Evolutionary conservation across 2,113 vertebrate species (phyloP), one percentile per base, ranked within the genome.

Genomic region (Micromys minutus): DNA sequence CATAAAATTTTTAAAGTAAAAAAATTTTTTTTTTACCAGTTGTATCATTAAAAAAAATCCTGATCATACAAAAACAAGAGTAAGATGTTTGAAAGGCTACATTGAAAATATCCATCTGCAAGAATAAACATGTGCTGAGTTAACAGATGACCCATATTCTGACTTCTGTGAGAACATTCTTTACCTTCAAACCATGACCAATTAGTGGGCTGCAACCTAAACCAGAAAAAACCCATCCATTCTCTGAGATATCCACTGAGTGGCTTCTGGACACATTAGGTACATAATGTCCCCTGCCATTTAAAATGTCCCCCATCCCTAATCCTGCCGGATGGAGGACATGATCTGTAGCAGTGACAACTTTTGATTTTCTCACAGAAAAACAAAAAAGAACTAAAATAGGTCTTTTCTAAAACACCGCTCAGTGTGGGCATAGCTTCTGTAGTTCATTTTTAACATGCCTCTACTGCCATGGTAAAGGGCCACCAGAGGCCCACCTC

Each of bases 1-100:
- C 61, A 8, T 11, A 59, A 39, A 34, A 87, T 39, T 95, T 90
- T 61, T 29, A 92, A 96, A 65, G 36, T 36, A 95, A 93, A 22
- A 22, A 17, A 9, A 4, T 11, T 2, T 36, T 22, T 75, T 50
- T 55, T 81, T 63, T 4, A 67, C n/a, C 34, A 90, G 31, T 69
- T 87, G 47, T 34, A 83, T 34, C 36, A 89, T 93, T 31, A n/a
- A 52, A 92, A 67, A 69, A 79, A 5, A 90, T 47, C 11, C 36
- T 81, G 65, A 89, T 61, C 26, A 67, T 61, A 65, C 29, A 36
- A 63, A 94, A 94, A 80, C 63, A 75, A 88, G 42, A 75, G 31
- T 55, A 63, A 84, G 36, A 19, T 55, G 16, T 94, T 31, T 71
- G 24, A 52, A 29, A 55, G 0, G 50, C 22, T 63, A 47, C 76